Percentiles rank a stretch among this genome's conserved stretches.
phyloP scores from a whole-genome alignment of 2,888 invertebrate species.

The Sphecodes monilicornis region DNA sequence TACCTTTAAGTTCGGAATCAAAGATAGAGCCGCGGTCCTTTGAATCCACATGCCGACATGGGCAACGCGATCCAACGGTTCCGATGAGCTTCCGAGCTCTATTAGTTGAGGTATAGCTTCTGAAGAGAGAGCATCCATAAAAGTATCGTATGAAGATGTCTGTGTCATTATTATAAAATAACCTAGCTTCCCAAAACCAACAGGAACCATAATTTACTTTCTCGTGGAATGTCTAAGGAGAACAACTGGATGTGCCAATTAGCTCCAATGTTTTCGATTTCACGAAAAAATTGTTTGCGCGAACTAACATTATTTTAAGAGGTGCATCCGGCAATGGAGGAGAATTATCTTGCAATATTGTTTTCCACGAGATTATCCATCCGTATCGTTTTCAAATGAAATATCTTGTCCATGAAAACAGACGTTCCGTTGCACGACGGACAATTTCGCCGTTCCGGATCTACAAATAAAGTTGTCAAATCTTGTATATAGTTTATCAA shows the following conservation, averaged over 20 bases:
- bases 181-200: no score
- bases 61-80: no score
- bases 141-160: no score
- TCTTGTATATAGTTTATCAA: background rate
- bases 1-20: no score
- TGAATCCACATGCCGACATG: no score
- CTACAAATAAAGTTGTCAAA: background rate
- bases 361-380: background rate
- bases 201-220: no score
- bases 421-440: background rate
- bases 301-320: background rate
- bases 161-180: no score
- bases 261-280: background rate
- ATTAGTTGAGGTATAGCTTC: no score
- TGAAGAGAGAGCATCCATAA: no score
- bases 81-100: no score
- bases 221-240: background rate
- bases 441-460: background rate
- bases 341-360: background rate
- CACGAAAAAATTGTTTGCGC: background rate
- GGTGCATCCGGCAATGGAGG: background rate
- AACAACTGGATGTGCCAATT: no score
- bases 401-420: background rate
- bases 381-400: background rate
- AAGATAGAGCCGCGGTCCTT: no score